phyloP scores from a whole-genome alignment of 2,888 invertebrate genomes.

The Didymodactylos carnosus region DNA sequence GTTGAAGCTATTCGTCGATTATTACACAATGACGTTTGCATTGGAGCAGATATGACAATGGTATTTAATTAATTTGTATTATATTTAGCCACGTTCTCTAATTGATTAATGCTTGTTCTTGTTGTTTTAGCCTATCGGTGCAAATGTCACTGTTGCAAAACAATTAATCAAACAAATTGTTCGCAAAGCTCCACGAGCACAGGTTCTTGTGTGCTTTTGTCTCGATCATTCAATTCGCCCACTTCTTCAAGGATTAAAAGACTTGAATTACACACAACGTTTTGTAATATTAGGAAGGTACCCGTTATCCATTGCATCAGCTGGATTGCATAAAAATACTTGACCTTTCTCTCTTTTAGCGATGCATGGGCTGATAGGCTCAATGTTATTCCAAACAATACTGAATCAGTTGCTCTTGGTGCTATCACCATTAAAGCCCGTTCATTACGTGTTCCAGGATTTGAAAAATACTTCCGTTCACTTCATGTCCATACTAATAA shows the following conservation, averaged over 20 bases:
- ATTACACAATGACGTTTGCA: not conserved
- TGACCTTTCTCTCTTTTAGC: too few species aligned
- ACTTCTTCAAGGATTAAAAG: slow-evolving; percentile 43
- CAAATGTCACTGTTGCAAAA: not conserved
- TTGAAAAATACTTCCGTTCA: slow-evolving; percentile 47
- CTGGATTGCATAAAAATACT: too few species aligned
- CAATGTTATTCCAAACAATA: slow-evolving; percentile 48
- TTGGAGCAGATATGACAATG: slow-evolving; percentile 1
- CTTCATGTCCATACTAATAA: slow-evolving; percentile 43
- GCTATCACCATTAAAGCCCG: slow-evolving; percentile 28
- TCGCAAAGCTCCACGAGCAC: slow-evolving; percentile 29
- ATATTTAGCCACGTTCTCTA: too few species aligned
- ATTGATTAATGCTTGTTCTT: not conserved
- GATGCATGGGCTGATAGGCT: slow-evolving; percentile 56
- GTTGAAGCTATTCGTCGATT: slow-evolving; percentile 10
- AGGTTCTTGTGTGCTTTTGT: slow-evolving; percentile 56
- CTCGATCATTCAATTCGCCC: slow-evolving; percentile 52
- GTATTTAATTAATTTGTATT: not conserved
- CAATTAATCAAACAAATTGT: not conserved
- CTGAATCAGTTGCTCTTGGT: slow-evolving; percentile 17
- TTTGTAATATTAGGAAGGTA: slow-evolving; percentile 51
- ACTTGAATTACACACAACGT: slow-evolving; percentile 41
- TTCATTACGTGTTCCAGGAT: slow-evolving; percentile 41
- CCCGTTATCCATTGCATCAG: slow-evolving; percentile 15
- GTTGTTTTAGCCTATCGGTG: not conserved